phyloP scores from a whole-genome alignment of 2,113 vertebrate species.

The Cavia aperea region DNA sequence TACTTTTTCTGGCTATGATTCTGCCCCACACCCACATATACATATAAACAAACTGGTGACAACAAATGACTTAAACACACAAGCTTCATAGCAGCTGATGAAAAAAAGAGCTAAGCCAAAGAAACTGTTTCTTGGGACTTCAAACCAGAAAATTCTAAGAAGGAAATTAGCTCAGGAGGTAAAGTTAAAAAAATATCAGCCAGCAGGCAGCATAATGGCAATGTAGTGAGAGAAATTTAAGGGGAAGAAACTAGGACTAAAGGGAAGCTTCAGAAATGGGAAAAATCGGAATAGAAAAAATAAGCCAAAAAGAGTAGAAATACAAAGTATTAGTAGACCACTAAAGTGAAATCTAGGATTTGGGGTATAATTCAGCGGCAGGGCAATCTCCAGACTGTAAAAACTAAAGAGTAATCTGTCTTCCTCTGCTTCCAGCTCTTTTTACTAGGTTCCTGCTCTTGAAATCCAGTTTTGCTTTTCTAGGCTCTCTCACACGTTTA shows the following conservation, averaged over 20 bases:
- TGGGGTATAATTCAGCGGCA: background rate
- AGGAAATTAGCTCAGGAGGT: conserved; percentile 35
- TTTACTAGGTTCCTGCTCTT: conserved; percentile 37
- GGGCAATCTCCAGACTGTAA: background rate
- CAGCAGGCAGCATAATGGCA: conserved; percentile 15
- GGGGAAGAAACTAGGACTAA: conserved; percentile 45
- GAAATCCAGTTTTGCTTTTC: conserved; percentile 35
- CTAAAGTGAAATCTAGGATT: background rate
- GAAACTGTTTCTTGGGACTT: conserved; percentile 30
- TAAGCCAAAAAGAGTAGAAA: background rate
- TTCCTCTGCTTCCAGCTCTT: conserved; percentile 20
- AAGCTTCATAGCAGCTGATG: conserved; percentile 25
- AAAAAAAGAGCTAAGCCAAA: conserved; percentile 26
- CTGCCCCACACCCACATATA: background rate
- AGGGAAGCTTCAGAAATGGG: background rate
- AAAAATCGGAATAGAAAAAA: background rate
- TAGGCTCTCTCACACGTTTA: background rate
- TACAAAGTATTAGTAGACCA: conserved; percentile 25
- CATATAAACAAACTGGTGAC: conserved; percentile 35
- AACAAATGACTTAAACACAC: conserved; percentile 11
- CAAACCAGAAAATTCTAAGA: conserved; percentile 40
- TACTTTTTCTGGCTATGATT: conserved; percentile 27
- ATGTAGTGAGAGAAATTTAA: background rate
- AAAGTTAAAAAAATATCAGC: conserved; percentile 5
- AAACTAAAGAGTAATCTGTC: conserved; percentile 18